Evolutionary conservation across 2,797 vertebrate genomes (phyloP).

Genomic region (Clarias fuscus): DNA sequence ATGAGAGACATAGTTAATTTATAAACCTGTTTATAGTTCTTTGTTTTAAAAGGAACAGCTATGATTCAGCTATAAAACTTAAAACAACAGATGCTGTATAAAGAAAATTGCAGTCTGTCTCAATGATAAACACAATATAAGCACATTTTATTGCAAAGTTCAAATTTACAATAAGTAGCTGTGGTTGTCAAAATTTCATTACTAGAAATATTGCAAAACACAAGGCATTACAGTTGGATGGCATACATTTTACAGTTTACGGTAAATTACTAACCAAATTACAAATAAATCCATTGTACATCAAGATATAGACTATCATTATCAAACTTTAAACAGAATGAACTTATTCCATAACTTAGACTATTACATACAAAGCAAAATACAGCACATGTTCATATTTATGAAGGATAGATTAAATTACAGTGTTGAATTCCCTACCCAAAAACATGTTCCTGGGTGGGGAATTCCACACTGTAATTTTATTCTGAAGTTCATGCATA

Average conservation of each 20-base stretch:
- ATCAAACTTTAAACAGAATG: too few relatives aligned
- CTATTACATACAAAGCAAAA: neutral
- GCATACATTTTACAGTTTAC: too few relatives aligned
- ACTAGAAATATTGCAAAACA: conserved; percentile 37
- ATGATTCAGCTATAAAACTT: neutral
- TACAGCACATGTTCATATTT: neutral
- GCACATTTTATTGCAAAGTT: conserved; percentile 37
- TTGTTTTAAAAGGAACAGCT: neutral
- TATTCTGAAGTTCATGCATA: too few relatives aligned
- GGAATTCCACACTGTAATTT: too few relatives aligned
- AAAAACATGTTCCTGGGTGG: too few relatives aligned
- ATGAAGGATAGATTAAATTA: neutral
- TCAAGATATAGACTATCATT: neutral
- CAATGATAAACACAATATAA: conserved; percentile 14
- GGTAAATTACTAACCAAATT: too few relatives aligned
- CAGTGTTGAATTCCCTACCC: too few relatives aligned
- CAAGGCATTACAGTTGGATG: neutral
- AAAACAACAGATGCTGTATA: conserved; percentile 13
- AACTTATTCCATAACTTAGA: neutral
- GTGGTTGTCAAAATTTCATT: conserved; percentile 34
- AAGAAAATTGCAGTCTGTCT: neutral
- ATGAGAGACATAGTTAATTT: neutral
- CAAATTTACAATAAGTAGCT: conserved; percentile 34
- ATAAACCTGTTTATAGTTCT: neutral
- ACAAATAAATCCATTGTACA: too few relatives aligned